Percentiles rank a stretch among this genome's conserved stretches.
phyloP scores from a whole-genome alignment of 2,113 vertebrate species.

The Cepphus grylle region DNA sequence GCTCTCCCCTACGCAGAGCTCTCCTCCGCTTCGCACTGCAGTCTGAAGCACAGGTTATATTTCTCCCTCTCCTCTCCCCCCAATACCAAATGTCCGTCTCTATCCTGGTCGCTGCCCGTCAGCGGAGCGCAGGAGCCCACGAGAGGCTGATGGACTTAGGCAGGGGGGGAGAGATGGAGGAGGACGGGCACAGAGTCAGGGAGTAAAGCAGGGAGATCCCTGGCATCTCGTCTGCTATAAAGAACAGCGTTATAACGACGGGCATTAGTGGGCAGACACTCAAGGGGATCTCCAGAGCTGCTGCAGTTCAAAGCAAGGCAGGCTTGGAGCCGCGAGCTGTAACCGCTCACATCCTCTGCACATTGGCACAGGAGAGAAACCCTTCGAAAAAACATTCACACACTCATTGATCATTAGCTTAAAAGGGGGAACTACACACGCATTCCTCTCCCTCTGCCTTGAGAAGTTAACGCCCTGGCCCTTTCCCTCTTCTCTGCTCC shows the following conservation, averaged over 20 bases:
- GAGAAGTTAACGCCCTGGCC: no score
- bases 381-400: not conserved
- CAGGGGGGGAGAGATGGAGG: not conserved
- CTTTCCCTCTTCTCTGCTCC: not conserved
- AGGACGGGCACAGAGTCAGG: not conserved
- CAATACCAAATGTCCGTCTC: not conserved
- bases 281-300: not conserved
- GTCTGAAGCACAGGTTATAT: not conserved
- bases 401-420: not conserved
- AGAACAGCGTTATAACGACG: not conserved
- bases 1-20: not conserved
- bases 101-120: rapidly evolving
- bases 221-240: not conserved
- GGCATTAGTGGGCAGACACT: not conserved
- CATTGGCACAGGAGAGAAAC: not conserved
- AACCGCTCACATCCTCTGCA: not conserved
- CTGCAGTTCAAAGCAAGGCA: not conserved
- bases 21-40: not conserved
- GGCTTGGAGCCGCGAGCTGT: not conserved
- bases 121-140: not conserved
- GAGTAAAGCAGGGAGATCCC: not conserved
- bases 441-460: not conserved
- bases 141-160: not conserved
- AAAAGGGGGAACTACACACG: not conserved
- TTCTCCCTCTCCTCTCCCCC: not conserved